A percentile compares a stretch with the other conserved stretches of the same genome.
phyloP scores from a whole-genome alignment of 2,888 invertebrate genomes.

The Agriopis aurantiaria region DNA sequence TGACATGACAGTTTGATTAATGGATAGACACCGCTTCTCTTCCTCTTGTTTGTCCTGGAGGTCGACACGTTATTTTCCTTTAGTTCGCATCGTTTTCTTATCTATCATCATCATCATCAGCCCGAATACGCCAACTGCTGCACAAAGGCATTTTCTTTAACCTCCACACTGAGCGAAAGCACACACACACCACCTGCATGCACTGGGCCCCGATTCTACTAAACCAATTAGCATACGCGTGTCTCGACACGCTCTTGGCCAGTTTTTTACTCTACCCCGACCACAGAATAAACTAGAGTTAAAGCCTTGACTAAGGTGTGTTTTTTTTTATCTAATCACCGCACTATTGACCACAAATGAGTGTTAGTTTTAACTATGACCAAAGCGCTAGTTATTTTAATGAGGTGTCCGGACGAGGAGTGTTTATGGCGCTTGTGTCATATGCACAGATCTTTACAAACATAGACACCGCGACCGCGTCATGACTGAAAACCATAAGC shows the following conservation, averaged over 20 bases:
- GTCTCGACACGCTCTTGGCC: too few relatives aligned
- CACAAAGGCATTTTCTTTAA: too few relatives aligned
- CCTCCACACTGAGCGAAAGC: too few relatives aligned
- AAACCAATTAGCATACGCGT: too few relatives aligned
- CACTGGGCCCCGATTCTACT: too few relatives aligned
- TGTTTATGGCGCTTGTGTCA: neutral
- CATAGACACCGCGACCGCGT: too few relatives aligned
- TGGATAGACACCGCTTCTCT: neutral
- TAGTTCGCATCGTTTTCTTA: neutral
- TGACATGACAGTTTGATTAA: neutral
- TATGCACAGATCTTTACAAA: neutral
- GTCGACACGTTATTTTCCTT: neutral
- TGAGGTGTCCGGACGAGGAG: slow-evolving; percentile 7
- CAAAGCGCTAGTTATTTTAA: neutral
- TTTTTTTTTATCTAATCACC: neutral
- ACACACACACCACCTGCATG: too few relatives aligned
- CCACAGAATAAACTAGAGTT: neutral
- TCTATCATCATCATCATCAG: too few relatives aligned
- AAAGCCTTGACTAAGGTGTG: neutral
- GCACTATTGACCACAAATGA: neutral
- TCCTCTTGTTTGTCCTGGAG: neutral
- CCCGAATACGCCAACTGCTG: too few relatives aligned
- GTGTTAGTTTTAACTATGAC: slow-evolving; percentile 1
- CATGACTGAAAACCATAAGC: too few relatives aligned
- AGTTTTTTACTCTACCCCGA: too few relatives aligned